A percentile compares a stretch with the other conserved stretches of the same genome.
Evolutionary conservation across 2,797 vertebrate species (phyloP).

Genomic region (Mormyrops attenuatus): DNA sequence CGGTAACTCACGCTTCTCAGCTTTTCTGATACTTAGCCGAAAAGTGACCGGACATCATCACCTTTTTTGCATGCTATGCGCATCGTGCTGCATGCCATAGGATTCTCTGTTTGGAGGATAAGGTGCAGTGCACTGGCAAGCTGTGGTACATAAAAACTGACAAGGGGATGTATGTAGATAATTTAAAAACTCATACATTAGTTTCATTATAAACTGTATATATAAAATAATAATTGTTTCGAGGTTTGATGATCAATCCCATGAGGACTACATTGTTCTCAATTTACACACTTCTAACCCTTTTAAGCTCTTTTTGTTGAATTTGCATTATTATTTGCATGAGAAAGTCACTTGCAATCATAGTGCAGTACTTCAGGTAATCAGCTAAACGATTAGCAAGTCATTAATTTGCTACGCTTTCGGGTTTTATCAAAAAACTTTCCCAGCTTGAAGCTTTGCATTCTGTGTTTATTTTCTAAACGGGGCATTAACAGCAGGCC

Average conservation of each 20-base stretch:
- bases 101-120: neutral
- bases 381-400: neutral
- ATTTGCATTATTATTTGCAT: conserved; percentile 1
- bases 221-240: neutral
- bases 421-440: neutral
- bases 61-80: neutral
- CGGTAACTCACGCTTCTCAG: neutral
- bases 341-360: neutral
- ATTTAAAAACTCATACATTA: neutral
- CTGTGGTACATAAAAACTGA: neutral
- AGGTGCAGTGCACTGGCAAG: neutral
- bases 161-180: neutral
- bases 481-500: neutral
- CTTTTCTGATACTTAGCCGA: neutral
- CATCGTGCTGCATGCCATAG: neutral
- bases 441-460: neutral
- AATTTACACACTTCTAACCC: neutral
- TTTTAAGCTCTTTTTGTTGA: neutral
- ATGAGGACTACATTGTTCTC: neutral
- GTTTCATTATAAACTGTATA: neutral
- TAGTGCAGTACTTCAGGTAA: neutral
- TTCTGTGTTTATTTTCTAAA: neutral
- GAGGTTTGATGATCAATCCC: neutral
- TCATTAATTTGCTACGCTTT: neutral
- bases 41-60: neutral